Conservation (phyloP, 2,888 invertebrate species). For the Mactromeris polynyma region DNA sequence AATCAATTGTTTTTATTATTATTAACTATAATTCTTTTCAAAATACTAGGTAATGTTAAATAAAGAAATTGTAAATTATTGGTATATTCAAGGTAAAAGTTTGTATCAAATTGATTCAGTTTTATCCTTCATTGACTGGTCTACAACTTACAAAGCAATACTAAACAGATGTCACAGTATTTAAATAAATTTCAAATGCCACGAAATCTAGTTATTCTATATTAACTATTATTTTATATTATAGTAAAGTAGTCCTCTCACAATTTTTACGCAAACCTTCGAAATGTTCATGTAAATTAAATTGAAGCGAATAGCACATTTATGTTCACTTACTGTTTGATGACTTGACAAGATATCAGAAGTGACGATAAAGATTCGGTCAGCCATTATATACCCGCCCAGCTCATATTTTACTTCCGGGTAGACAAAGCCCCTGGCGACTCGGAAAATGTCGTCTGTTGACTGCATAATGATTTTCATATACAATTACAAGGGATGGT, state of each 20-base stretch:
- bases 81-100: no score
- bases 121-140: no score
- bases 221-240: no score
- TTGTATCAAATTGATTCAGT: no score
- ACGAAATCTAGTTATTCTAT: neutral
- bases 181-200: neutral
- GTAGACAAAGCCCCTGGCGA: constrained; percentile 13
- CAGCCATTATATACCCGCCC: neutral
- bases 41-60: no score
- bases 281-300: neutral
- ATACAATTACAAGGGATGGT: neutral
- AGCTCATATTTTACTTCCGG: neutral
- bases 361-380: neutral
- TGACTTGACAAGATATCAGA: neutral
- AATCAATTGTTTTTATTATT: no score
- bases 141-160: no score
- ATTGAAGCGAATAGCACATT: neutral
- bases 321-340: constrained; percentile 1
- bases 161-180: neutral
- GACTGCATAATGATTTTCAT: neutral
- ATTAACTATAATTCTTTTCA: no score
- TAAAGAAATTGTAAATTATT: no score
- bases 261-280: neutral
- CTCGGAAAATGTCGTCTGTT: neutral
- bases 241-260: neutral